phyloP scores from a whole-genome alignment of 2,888 invertebrate species.

The Philereme transversata region DNA sequence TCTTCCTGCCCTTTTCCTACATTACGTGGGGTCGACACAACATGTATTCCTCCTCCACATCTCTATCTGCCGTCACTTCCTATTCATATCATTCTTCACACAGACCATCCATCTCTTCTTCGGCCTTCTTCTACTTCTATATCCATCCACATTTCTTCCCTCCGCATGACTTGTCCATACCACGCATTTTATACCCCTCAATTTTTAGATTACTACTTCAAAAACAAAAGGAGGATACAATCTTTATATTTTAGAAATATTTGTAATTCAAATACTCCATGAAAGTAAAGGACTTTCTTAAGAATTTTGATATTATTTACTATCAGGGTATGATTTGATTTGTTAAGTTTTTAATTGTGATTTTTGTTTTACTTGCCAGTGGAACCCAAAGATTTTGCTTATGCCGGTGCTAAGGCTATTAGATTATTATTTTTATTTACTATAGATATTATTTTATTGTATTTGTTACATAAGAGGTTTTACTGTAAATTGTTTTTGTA shows the following conservation, averaged over 20 bases:
- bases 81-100: too few species aligned
- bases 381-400: constrained; percentile 71
- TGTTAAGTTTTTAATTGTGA: constrained; percentile 63
- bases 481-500: background rate
- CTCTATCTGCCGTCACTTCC: too few species aligned
- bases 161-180: too few species aligned
- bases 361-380: constrained; percentile 69
- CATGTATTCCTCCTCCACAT: too few species aligned
- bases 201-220: too few species aligned
- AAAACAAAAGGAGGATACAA: too few species aligned
- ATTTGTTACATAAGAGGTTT: constrained; percentile 12
- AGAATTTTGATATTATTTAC: constrained; percentile 61
- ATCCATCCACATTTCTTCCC: too few species aligned
- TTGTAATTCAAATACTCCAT: constrained; percentile 48
- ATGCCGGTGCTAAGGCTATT: constrained; percentile 50
- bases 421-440: constrained; percentile 22
- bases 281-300: constrained; percentile 42
- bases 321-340: constrained; percentile 57
- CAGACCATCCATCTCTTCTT: too few species aligned
- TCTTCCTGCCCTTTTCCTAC: too few species aligned
- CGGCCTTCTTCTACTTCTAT: too few species aligned
- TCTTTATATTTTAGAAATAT: background rate
- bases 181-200: too few species aligned
- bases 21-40: too few species aligned
- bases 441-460: constrained; percentile 5